Evolutionary conservation across 2,797 vertebrate genomes (phyloP), one percentile per base, ranked within the genome.

Genomic region (Parambassis ranga): DNA sequence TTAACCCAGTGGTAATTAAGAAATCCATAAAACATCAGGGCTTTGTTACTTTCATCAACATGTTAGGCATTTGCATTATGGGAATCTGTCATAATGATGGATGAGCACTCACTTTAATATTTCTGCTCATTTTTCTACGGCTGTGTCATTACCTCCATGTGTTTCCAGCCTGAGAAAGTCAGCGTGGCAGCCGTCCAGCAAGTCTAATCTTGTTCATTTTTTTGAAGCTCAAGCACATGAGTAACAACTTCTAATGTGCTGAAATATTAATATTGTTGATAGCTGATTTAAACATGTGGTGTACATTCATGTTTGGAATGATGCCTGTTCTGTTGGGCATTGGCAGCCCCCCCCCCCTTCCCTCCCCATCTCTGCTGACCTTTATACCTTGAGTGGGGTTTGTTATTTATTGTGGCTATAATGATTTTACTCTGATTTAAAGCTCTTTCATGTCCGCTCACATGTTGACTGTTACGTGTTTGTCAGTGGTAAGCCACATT

Each of bases 141-240:
- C 79, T 79, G 57, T 68, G 65, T 66, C 62, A 76, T 61, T 71
- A 52, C 50, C 75, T 86, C 76, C 84, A 88, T 85, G 81, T 89
- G 86, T 89, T 91, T 85, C 60, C 68, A 70, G 65, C 73, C 74
- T 62, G 65, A 81, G 69, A 74, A 68, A 78, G 70, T 76, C 59
- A 37, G 39, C 8, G 22, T 85, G 82, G 80, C 85, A 65, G 63
- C 49, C 11, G 7, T 78, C 84, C 81, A 87, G 50, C 18, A 16
- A 32, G 27, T 74, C 61, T 43, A 75, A 85, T 77, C 71, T 75
- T 35, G 42, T 74, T 86, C 72, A 57, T 47, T 77, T 72, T n/a
- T 77, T 44, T 76, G 55, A 69, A 77, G 47, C 68, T 55, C 31
- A 37, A 61, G 49, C 61, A 65, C 71, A 71, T 73, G 32, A 85